Percentiles rank a stretch among this genome's conserved stretches.
phyloP scores from a whole-genome alignment of 2,113 vertebrate genomes.

The Syrmaticus mikado region DNA sequence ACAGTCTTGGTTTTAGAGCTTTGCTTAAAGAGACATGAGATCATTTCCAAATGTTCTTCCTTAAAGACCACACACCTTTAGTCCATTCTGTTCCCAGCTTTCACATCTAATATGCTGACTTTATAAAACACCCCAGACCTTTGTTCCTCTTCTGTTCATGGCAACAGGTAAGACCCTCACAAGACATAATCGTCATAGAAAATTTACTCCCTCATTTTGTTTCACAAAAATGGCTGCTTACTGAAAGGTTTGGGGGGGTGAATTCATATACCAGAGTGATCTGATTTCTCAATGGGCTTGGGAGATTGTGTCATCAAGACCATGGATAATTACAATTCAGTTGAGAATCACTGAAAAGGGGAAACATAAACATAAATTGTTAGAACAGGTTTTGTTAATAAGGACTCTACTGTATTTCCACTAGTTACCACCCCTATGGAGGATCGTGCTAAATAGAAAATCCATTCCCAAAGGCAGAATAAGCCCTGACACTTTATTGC shows the following conservation, averaged over 20 bases:
- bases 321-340: not conserved
- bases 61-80: not conserved
- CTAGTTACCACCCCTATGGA: slow-evolving; percentile 45
- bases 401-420: slow-evolving; percentile 31
- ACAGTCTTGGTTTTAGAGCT: not conserved
- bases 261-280: not conserved
- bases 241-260: not conserved
- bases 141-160: not conserved
- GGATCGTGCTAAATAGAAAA: slow-evolving; percentile 60
- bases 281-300: not conserved
- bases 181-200: slow-evolving; percentile 8
- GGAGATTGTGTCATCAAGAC: not conserved
- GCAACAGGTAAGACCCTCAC: not conserved
- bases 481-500: slow-evolving; percentile 68
- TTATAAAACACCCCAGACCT: not conserved
- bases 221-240: not conserved
- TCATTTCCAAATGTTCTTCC: not conserved
- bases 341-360: not conserved
- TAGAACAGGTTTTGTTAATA: not conserved
- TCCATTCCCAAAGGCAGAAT: slow-evolving; percentile 48
- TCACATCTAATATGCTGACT: not conserved
- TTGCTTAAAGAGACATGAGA: not conserved
- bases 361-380: not conserved
- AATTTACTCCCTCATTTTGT: not conserved
- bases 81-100: not conserved